These are phyloP conservation scores for Perizoma flavofasciatum DNA, from an alignment of 2,888 invertebrate species.

Conservation along the genomic window DNA sequence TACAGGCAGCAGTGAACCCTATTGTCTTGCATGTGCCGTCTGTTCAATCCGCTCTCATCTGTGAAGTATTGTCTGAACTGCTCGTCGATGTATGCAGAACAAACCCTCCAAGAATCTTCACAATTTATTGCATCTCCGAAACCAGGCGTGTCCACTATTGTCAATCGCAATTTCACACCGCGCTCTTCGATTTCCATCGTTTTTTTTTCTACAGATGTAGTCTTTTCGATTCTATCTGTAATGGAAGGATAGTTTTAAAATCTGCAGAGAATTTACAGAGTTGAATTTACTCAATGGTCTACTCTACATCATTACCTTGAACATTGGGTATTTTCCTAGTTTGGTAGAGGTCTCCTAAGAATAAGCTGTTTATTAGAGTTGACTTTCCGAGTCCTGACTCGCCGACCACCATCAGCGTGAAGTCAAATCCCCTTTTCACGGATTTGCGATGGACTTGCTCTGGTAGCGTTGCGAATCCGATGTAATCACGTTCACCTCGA, in stretches of 20 bases:
- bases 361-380: constrained; percentile 96
- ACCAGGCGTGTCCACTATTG: constrained; percentile 98
- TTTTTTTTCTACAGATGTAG: constrained; percentile 89
- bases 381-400: constrained; percentile 98
- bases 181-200: constrained; percentile 98
- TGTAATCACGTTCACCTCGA: constrained; percentile 90
- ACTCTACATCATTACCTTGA: constrained; percentile 76
- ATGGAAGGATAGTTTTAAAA: constrained; percentile 33
- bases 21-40: constrained; percentile 97
- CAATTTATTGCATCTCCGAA: constrained; percentile 97
- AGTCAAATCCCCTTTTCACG: constrained; percentile 97
- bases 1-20: constrained; percentile 98
- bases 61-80: constrained; percentile 93
- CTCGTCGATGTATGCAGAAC: constrained; percentile 96
- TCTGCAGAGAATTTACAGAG: neutral
- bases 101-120: constrained; percentile 96
- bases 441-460: constrained; percentile 98
- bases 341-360: constrained; percentile 96
- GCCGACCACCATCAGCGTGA: constrained; percentile 98
- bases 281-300: neutral
- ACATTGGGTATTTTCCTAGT: constrained; percentile 90
- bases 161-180: constrained; percentile 94
- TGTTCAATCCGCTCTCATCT: constrained; percentile 97
- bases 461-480: constrained; percentile 97
- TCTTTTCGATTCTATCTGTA: constrained; percentile 87